These are phyloP conservation scores for Hydrolagus colliei DNA, from an alignment of 2,797 vertebrate genomes.

Conservation along the genomic window DNA sequence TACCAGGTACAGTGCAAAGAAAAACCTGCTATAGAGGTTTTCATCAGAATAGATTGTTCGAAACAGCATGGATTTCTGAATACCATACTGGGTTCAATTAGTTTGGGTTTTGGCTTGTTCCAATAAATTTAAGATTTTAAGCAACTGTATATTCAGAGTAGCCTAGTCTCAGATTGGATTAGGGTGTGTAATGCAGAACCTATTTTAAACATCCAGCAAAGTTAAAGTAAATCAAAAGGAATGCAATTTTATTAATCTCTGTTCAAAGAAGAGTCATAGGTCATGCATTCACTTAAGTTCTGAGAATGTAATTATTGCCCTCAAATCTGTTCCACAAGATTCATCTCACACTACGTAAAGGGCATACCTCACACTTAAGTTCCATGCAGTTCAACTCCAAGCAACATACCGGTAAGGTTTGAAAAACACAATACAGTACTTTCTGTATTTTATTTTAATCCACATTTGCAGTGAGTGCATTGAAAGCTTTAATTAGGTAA, in stretches of 20 bases:
- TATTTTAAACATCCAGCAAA: background rate
- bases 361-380: too few relatives aligned
- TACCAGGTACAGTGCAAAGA: background rate
- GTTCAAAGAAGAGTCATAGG: too few relatives aligned
- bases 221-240: background rate
- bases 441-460: too few relatives aligned
- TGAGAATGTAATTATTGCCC: background rate
- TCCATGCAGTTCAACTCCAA: background rate
- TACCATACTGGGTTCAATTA: background rate
- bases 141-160: too few relatives aligned
- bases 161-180: constrained; percentile 8
- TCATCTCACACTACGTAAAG: background rate
- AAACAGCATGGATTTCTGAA: background rate
- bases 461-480: too few relatives aligned
- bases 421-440: background rate
- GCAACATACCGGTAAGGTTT: background rate
- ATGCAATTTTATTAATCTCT: too few relatives aligned
- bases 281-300: background rate
- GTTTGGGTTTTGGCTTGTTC: background rate
- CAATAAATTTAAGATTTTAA: background rate
- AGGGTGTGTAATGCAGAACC: background rate
- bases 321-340: background rate
- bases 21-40: background rate
- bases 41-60: too few relatives aligned
- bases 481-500: background rate